Base-by-base conservation (phyloP, 1,140 invertebrate species). In the Ceratosolen fusciceps region DNA sequence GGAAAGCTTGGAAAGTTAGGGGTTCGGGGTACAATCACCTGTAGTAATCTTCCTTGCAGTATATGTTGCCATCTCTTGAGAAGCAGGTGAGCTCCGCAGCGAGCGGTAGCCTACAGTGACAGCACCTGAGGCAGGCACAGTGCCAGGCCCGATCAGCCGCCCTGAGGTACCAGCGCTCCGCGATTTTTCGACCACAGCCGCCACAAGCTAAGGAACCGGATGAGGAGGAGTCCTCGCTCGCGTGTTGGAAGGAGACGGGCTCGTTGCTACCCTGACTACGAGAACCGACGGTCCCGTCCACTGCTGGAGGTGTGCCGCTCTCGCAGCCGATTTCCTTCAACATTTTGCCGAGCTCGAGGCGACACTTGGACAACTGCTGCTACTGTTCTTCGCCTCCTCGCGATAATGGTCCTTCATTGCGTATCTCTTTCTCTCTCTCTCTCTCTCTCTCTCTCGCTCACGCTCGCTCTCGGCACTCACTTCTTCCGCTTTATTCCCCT, bases 41-140 rank as follows among this genome's bases (percentile, higher is more conserved):
- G 89, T 96, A 97, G 88, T 98, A 98, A 90, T 98, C 97, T 84
- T 98, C 95, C 88, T 97, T 97, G 92, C 97, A 98, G 89, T 97
- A 98, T 84, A 98, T 98, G 86, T 95, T 95, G 74, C 96, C 96
- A 84, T 97, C 96, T 74, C 96, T 91, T 9, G 95, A 93, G 89
- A 97, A 98, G 90, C 97, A 98, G 81, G 96, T 97, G 68, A 96
- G 90, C 87, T 98, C 96, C 1, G 95, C 93, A 87, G 97, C 96
- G 34, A 98, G 91, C 1, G 95, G 93, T 74, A 96, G 89, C 78
- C 95, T 93, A 89, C 97, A 98, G 85, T 96, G 95, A 87, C 93
- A 95, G 90, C 97, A 98, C 80, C 95, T 93, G 47, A 97, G 92
- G 87, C 97, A 98, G 77, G 93, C 91, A 47, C 94, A 94, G 88